Evolutionary conservation across 2,888 invertebrate genomes (phyloP).

Genomic region (Tuberolachnus salignus): DNA sequence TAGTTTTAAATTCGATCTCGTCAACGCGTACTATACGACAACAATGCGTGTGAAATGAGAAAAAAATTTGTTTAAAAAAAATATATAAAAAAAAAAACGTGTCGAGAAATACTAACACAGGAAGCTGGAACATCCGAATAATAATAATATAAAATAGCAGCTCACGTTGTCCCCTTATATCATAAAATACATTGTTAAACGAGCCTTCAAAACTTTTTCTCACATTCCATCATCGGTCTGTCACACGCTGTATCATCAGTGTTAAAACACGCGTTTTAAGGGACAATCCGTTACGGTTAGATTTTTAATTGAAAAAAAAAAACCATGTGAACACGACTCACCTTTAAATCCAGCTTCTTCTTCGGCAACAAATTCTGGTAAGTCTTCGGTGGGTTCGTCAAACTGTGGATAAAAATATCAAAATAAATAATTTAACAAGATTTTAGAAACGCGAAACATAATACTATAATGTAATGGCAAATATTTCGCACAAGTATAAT

Average conservation of each 20-base stretch:
- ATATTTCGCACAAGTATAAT: too few species aligned
- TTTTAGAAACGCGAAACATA: too few species aligned
- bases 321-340: constrained; percentile 18
- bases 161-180: constrained; percentile 29
- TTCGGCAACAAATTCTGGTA: constrained; percentile 39
- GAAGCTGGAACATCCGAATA: constrained; percentile 48
- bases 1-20: constrained; percentile 18
- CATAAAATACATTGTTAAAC: constrained; percentile 6
- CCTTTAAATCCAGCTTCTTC: constrained; percentile 54
- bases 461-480: too few species aligned
- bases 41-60: constrained; percentile 44
- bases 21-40: background rate
- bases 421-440: too few species aligned
- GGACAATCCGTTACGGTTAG: constrained; percentile 24
- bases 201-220: constrained; percentile 40
- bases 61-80: background rate
- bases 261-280: constrained; percentile 21
- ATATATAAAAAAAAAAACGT: constrained; percentile 9
- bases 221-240: constrained; percentile 54
- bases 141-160: constrained; percentile 22
- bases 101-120: constrained; percentile 37
- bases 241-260: constrained; percentile 13
- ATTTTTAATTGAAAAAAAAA: constrained; percentile 5
- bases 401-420: constrained; percentile 26
- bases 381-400: constrained; percentile 47